phyloP scores from a whole-genome alignment of 2,113 vertebrate species.

The Phalacrocorax aristotelis region DNA sequence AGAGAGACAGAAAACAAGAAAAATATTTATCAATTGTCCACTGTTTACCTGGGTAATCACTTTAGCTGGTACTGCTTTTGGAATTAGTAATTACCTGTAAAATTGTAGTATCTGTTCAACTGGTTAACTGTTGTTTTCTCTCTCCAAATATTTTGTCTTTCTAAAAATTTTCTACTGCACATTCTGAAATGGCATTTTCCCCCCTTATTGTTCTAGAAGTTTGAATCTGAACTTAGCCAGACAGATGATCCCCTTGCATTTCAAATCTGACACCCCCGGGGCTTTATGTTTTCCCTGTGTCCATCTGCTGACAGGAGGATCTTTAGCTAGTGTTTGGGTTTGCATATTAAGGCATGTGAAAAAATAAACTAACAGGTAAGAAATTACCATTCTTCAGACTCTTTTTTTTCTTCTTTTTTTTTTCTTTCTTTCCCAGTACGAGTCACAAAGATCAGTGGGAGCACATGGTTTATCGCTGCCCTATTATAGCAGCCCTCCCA shows the following conservation, averaged over 20 bases:
- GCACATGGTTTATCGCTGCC: constrained; percentile 27
- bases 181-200: neutral
- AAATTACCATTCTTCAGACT: neutral
- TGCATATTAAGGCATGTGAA: neutral
- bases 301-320: constrained; percentile 19
- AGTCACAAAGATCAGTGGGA: constrained; percentile 6
- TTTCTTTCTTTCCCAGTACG: neutral
- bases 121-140: neutral
- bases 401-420: neutral
- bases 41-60: neutral
- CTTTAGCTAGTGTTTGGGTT: neutral
- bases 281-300: neutral
- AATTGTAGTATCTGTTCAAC: neutral
- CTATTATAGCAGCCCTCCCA: constrained; percentile 23
- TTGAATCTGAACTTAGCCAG: neutral
- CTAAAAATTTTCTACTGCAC: neutral
- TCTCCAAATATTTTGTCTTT: neutral
- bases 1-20: neutral
- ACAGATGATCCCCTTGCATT: neutral
- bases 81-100: neutral
- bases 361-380: constrained; percentile 23
- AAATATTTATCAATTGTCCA: neutral
- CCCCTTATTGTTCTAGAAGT: neutral
- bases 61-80: neutral
- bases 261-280: neutral